These are phyloP conservation scores for Pegoplata infirma DNA, from an alignment of 2,888 invertebrate species.

Conservation along the genomic window DNA sequence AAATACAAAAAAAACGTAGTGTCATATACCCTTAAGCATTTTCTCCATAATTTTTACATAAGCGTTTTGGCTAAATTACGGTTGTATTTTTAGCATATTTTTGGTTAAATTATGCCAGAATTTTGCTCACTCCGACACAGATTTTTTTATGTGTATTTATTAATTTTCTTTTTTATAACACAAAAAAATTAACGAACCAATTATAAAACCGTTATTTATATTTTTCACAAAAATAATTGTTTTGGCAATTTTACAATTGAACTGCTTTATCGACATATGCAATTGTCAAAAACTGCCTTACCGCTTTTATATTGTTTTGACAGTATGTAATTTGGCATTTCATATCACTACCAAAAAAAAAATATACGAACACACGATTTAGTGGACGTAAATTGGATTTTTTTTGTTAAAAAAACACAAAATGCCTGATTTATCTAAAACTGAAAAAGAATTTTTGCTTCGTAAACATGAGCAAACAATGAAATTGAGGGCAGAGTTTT, in stretches of 20 bases:
- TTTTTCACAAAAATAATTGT: no score
- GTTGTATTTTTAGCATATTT: no score
- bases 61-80: no score
- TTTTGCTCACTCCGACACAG: no score
- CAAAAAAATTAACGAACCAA: no score
- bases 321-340: slow-evolving; percentile 35
- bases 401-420: slow-evolving; percentile 2
- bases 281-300: neutral
- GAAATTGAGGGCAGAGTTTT: slow-evolving; percentile 82
- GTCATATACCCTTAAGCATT: no score
- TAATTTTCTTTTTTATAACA: no score
- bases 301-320: slow-evolving; percentile 21
- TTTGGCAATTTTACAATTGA: neutral
- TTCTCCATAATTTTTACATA: no score
- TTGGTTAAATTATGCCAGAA: no score
- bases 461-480: slow-evolving; percentile 74
- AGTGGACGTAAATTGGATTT: slow-evolving; percentile 1
- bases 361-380: neutral
- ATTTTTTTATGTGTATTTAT: no score
- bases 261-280: slow-evolving; percentile 12
- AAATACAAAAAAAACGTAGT: no score
- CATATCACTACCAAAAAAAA: neutral
- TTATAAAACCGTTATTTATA: no score
- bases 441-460: slow-evolving; percentile 70
- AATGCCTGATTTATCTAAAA: slow-evolving; percentile 66